These are phyloP conservation scores for Drosophila pseudotalamancana DNA, from an alignment of 2,888 invertebrate species.

Conservation along the genomic window DNA sequence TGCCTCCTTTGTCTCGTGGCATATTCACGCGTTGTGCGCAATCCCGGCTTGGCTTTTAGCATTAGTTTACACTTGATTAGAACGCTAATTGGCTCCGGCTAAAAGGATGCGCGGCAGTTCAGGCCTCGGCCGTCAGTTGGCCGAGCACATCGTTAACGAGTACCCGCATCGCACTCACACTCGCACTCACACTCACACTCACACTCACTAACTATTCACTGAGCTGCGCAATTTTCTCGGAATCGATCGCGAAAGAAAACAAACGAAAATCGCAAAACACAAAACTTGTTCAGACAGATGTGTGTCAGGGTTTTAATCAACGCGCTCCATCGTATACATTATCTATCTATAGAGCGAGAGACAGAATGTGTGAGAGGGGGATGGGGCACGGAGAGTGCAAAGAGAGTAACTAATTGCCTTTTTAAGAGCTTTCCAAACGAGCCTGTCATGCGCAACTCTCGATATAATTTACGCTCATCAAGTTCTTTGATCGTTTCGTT, in stretches of 20 bases:
- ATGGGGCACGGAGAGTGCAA: not conserved
- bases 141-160: conserved; percentile 5
- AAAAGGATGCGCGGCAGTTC: conserved; percentile 20
- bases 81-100: conserved; percentile 70
- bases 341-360: not conserved
- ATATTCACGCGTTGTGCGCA: conserved; percentile 80
- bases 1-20: conserved; percentile 76
- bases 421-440: conserved; percentile 4
- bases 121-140: conserved; percentile 3
- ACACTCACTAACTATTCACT: conserved; percentile 53
- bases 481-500: not conserved
- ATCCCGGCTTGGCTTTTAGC: conserved; percentile 74
- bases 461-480: conserved; percentile 4
- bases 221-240: conserved; percentile 71
- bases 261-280: not conserved
- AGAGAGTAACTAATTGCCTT: conserved; percentile 7
- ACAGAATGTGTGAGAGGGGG: not conserved
- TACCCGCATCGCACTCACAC: conserved; percentile 20
- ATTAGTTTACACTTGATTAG: conserved; percentile 80
- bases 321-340: conserved; percentile 1
- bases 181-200: too few species aligned
- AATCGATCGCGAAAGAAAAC: conserved; percentile 35
- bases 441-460: conserved; percentile 12
- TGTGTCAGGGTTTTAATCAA: conserved; percentile 50
- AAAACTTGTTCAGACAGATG: conserved; percentile 40